Percentiles rank a stretch among this genome's conserved stretches.
phyloP scores from a whole-genome alignment of 1,140 invertebrate species.

The Bombus breviceps region DNA sequence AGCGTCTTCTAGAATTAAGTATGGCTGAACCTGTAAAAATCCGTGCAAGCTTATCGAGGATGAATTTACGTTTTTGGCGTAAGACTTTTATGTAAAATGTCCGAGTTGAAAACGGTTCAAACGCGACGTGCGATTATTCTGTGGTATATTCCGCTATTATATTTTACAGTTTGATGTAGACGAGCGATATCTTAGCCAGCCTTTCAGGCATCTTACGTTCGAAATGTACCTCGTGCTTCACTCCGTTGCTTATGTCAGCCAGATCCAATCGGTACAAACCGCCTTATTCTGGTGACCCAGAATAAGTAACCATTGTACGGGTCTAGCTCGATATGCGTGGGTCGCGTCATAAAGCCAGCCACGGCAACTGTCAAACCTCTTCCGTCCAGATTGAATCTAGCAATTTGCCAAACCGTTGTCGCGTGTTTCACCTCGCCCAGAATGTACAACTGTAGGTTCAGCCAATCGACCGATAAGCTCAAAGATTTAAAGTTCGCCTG shows the following conservation, averaged over 20 bases:
- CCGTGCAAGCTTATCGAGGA: not conserved
- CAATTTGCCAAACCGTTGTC: conserved; percentile 87
- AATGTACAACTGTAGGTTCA: conserved; percentile 92
- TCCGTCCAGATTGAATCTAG: conserved; percentile 89
- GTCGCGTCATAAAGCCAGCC: conserved; percentile 86
- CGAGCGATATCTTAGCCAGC: no score
- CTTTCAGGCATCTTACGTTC: no score
- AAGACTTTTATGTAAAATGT: no score
- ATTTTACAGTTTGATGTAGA: no score
- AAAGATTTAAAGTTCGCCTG: conserved; percentile 85
- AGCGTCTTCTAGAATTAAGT: conserved; percentile 84
- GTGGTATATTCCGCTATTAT: not conserved
- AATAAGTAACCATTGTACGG: conserved; percentile 96
- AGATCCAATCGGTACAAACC: conserved; percentile 92
- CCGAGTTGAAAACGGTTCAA: no score
- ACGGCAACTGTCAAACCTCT: conserved; percentile 86
- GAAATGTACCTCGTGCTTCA: conserved; percentile 83
- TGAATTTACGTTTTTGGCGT: not conserved
- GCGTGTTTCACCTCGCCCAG: conserved; percentile 86
- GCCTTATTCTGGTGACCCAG: conserved; percentile 87
- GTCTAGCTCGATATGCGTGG: conserved; percentile 93
- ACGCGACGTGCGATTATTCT: no score
- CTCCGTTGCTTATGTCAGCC: conserved; percentile 87
- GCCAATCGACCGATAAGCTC: conserved; percentile 93
- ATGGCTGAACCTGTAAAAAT: conserved; percentile 72